Conservation (phyloP, 2,888 invertebrate species). For the Ferrisia virgata region DNA sequence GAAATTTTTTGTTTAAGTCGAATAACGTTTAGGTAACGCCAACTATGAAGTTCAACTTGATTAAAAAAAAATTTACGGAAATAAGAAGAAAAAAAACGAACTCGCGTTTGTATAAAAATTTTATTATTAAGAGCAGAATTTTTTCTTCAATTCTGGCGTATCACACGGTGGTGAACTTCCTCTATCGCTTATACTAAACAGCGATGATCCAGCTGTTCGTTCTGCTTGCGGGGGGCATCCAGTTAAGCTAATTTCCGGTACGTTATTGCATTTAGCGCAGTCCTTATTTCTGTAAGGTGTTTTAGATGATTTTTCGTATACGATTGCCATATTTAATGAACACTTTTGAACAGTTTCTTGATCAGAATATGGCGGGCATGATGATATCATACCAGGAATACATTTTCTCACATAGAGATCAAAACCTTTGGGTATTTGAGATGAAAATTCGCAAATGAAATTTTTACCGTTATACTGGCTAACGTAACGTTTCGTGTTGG, state of each 20-base stretch:
- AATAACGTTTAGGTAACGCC: no score
- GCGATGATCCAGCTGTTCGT: neutral
- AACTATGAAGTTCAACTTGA: no score
- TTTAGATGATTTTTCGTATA: slow-evolving; percentile 52
- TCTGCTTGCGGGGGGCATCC: neutral
- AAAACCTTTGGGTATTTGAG: neutral
- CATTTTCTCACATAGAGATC: slow-evolving; percentile 52
- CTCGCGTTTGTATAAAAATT: neutral
- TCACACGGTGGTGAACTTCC: neutral
- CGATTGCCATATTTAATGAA: slow-evolving; percentile 54
- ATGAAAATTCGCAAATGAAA: slow-evolving; percentile 21
- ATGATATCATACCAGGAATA: slow-evolving; percentile 51
- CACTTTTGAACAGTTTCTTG: slow-evolving; percentile 51
- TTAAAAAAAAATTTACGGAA: neutral
- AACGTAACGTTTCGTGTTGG: neutral
- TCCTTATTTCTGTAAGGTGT: slow-evolving; percentile 55
- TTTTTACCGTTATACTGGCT: neutral
- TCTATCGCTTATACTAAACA: slow-evolving; percentile 2
- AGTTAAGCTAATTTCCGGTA: neutral
- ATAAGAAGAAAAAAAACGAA: neutral
- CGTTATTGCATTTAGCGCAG: slow-evolving; percentile 55
- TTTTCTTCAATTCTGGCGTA: neutral
- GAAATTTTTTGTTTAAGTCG: no score
- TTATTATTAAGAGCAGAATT: slow-evolving; percentile 1
- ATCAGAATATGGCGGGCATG: slow-evolving; percentile 53